These are phyloP conservation scores for Gambelia wislizenii DNA, from an alignment of 2,797 vertebrate genomes.

Conservation along the genomic window DNA sequence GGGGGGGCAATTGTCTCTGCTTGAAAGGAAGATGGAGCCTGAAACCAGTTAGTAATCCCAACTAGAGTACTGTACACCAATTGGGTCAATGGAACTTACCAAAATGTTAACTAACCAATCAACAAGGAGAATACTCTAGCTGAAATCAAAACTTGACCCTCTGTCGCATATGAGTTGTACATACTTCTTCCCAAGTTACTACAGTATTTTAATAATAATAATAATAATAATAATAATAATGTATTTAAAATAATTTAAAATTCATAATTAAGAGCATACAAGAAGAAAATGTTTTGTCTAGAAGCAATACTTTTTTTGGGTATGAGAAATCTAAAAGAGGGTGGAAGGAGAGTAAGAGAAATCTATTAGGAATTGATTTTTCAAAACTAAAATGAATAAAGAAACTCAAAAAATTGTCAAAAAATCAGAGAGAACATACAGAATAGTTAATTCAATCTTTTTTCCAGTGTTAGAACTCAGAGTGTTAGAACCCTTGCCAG, in stretches of 20 bases:
- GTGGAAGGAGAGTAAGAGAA: neutral
- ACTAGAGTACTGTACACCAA: no score
- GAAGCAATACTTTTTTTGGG: neutral
- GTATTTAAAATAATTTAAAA: neutral
- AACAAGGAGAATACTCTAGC: no score
- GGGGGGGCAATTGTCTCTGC: neutral
- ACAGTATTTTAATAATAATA: no score
- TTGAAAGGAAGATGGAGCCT: no score
- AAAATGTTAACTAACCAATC: no score
- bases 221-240: no score
- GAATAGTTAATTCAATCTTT: neutral
- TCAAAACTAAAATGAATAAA: constrained; percentile 11
- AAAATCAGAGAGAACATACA: neutral
- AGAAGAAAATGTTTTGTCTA: neutral
- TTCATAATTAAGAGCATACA: neutral
- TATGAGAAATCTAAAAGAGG: neutral
- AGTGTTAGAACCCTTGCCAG: no score
- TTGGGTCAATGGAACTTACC: no score
- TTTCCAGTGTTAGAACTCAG: neutral
- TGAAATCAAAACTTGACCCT: neutral
- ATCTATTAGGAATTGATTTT: neutral
- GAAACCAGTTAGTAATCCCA: no score
- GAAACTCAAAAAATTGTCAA: neutral
- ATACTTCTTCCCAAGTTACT: neutral
- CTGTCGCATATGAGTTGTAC: neutral